A percentile compares a stretch with the other conserved stretches of the same genome.
phyloP scores from a whole-genome alignment of 2,113 vertebrate genomes.

The Petaurus breviceps region DNA sequence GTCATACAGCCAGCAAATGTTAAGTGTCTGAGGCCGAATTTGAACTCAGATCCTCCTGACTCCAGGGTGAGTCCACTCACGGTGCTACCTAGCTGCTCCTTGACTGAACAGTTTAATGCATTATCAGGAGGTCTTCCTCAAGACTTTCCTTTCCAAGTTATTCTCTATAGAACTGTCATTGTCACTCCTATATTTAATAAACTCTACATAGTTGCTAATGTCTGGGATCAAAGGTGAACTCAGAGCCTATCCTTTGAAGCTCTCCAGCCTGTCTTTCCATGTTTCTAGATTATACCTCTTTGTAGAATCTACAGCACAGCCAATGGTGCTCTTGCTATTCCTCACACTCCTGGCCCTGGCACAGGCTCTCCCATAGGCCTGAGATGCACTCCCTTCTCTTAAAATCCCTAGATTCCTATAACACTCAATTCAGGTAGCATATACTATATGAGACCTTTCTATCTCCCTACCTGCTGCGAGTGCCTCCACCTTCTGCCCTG shows the following conservation, averaged over 20 bases:
- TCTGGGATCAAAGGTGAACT: not conserved
- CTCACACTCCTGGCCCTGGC: not conserved
- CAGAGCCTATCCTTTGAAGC: not conserved
- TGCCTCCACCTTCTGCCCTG: too few relatives aligned
- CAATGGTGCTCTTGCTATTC: too few relatives aligned
- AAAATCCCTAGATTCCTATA: not conserved
- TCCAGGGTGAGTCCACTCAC: too few relatives aligned
- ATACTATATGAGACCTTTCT: not conserved
- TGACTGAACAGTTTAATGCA: not conserved
- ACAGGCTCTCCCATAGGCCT: not conserved
- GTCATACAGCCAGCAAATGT: too few relatives aligned
- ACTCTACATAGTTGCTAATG: not conserved
- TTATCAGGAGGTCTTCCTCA: not conserved
- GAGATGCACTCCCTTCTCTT: not conserved
- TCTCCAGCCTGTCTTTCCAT: not conserved
- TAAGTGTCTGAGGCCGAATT: too few relatives aligned
- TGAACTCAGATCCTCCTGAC: too few relatives aligned
- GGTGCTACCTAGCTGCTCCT: too few relatives aligned
- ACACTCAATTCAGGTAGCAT: not conserved
- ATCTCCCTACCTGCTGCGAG: not conserved
- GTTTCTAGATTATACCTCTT: not conserved
- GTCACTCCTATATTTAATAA: not conserved
- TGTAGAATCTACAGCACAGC: not conserved
- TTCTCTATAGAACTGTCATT: not conserved
- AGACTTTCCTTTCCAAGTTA: not conserved